A percentile compares a stretch with the other conserved stretches of the same genome.
phyloP scores from a whole-genome alignment of 2,888 invertebrate genomes.

The Melinaea menophilus region DNA sequence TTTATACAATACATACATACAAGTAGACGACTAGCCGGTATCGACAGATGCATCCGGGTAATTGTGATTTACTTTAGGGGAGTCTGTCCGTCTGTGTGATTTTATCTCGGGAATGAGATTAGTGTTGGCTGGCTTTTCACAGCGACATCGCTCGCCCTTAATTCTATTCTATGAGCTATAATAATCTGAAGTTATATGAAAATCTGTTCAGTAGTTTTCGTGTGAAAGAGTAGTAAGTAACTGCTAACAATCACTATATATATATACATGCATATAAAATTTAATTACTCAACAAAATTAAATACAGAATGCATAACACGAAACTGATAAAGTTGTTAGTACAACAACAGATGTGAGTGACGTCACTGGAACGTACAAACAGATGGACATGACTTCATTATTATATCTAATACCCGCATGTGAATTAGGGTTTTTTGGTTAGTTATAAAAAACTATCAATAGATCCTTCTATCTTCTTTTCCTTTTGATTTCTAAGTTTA shows the following conservation, averaged over 20 bases:
- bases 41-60: constrained; percentile 7
- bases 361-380: neutral
- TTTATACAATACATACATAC: too few relatives aligned
- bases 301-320: neutral
- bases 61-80: neutral
- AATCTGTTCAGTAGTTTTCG: too few relatives aligned
- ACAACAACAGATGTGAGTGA: constrained; percentile 2
- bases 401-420: neutral
- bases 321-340: neutral
- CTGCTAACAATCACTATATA: neutral
- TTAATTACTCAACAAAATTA: too few relatives aligned
- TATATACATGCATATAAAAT: neutral
- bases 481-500: too few relatives aligned
- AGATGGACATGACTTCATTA: neutral
- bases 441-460: too few relatives aligned
- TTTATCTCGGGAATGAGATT: neutral
- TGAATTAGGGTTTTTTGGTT: neutral
- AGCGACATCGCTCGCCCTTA: too few relatives aligned
- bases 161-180: too few relatives aligned
- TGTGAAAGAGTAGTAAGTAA: too few relatives aligned
- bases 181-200: too few relatives aligned
- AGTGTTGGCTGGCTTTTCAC: neutral
- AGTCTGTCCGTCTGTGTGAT: neutral
- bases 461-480: too few relatives aligned
- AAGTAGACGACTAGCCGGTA: neutral